phyloP scores from a whole-genome alignment of 2,113 vertebrate species.

The Passer domesticus region DNA sequence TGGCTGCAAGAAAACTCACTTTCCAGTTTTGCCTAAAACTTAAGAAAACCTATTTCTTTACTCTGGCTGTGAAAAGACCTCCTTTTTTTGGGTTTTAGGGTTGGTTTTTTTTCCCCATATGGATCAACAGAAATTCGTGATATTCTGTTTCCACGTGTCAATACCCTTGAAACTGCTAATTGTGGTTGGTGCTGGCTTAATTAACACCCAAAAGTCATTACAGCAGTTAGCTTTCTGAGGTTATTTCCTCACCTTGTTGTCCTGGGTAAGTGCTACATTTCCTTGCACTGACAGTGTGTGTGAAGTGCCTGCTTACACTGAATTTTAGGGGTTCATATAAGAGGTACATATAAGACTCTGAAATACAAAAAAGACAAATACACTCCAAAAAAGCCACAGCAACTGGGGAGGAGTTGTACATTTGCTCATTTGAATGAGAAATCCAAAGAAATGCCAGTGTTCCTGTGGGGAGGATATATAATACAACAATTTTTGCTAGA shows the following conservation, averaged over 20 bases:
- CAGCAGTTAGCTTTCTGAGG: not conserved
- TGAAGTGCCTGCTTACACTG: not conserved
- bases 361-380: not conserved
- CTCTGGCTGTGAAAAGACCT: not conserved
- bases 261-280: not conserved
- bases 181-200: not conserved
- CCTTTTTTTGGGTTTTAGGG: not conserved
- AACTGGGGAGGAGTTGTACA: not conserved
- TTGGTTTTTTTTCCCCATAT: too few species aligned
- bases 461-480: not conserved
- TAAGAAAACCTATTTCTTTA: slow-evolving; percentile 34
- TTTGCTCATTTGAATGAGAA: not conserved
- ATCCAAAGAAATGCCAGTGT: not conserved
- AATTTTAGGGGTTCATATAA: not conserved
- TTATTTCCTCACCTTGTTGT: not conserved
- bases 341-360: not conserved
- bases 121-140: not conserved
- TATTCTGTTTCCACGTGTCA: not conserved
- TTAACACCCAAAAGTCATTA: not conserved
- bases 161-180: not conserved
- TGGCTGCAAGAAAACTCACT: not conserved
- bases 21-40: slow-evolving; percentile 15
- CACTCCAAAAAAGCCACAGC: not conserved
- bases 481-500: not conserved
- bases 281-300: not conserved